Evolutionary conservation across 37 sponge, comb jelly and placozoan genomes (phyloP).

Genomic region (Tethya wilhelma): DNA sequence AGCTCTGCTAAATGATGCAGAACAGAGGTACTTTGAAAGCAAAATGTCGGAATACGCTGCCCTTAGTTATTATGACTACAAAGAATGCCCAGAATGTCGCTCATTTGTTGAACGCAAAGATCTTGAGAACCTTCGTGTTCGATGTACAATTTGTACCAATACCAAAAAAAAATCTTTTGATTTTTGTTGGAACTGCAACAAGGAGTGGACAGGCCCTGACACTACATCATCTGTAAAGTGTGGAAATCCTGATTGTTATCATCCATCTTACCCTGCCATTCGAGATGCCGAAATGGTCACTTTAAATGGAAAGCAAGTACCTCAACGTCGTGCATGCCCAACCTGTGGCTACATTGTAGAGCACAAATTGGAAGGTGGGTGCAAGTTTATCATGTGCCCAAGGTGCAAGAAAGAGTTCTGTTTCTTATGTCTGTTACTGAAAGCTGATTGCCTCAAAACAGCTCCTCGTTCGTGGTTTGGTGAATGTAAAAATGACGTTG

Average conservation of each 20-base stretch:
- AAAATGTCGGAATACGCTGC: slow-evolving; percentile 69
- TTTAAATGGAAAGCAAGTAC: slow-evolving; percentile 42
- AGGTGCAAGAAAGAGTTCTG: slow-evolving; percentile 53
- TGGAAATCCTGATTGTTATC: slow-evolving; percentile 42
- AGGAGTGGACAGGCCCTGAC: slow-evolving; percentile 60
- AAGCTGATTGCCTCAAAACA: not conserved
- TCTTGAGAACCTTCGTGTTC: slow-evolving; percentile 40
- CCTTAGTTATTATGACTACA: slow-evolving; percentile 33
- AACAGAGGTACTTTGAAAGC: slow-evolving; percentile 41
- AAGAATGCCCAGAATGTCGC: slow-evolving; percentile 72
- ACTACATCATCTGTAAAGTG: slow-evolving; percentile 29
- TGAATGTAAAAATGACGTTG: slow-evolving; percentile 32
- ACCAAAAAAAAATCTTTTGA: slow-evolving; percentile 36
- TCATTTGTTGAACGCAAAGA: slow-evolving; percentile 53
- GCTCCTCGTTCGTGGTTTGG: slow-evolving; percentile 14
- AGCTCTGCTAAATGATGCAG: slow-evolving; percentile 52
- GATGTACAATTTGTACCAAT: slow-evolving; percentile 58
- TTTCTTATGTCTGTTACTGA: slow-evolving; percentile 44
- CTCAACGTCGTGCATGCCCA: slow-evolving; percentile 61
- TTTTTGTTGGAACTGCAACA: slow-evolving; percentile 71
- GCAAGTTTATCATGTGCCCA: slow-evolving; percentile 43
- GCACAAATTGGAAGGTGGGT: slow-evolving; percentile 42
- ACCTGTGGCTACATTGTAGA: slow-evolving; percentile 57
- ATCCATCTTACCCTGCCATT: slow-evolving; percentile 27
- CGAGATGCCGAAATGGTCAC: slow-evolving; percentile 18